Conservation (phyloP, 2,888 invertebrate species). For the Chrysodeixis includens region DNA sequence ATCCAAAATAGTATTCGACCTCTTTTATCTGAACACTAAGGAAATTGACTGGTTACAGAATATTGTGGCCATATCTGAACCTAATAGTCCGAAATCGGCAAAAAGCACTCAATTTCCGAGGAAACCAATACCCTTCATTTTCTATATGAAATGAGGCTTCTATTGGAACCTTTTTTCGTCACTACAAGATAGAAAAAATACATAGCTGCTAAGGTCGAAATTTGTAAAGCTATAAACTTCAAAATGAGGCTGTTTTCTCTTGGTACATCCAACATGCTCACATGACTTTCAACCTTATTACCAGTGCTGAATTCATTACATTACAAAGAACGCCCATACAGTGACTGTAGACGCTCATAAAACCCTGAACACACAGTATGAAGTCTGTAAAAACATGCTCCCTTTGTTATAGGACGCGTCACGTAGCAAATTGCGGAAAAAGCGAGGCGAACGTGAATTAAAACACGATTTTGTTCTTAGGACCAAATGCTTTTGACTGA, state of each 20-base stretch:
- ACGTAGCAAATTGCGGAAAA: constrained; percentile 48
- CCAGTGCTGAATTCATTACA: constrained; percentile 40
- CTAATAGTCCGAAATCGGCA: background rate
- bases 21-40: too few species aligned
- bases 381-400: constrained; percentile 46
- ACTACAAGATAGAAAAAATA: background rate
- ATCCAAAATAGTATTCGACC: too few species aligned
- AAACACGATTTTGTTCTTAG: constrained; percentile 48
- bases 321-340: constrained; percentile 31
- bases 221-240: background rate
- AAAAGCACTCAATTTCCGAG: background rate
- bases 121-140: background rate
- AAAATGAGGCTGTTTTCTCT: background rate
- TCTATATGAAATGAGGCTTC: background rate
- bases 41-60: background rate
- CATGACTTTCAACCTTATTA: constrained; percentile 11
- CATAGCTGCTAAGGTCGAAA: background rate
- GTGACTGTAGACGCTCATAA: constrained; percentile 33
- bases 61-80: background rate
- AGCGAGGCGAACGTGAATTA: constrained; percentile 39
- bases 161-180: background rate
- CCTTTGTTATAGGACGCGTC: constrained; percentile 34
- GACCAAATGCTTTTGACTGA: constrained; percentile 25
- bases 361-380: constrained; percentile 36
- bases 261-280: background rate